Base-by-base conservation (phyloP, 2,113 vertebrate genomes). In the Lucifuga dentata region DNA sequence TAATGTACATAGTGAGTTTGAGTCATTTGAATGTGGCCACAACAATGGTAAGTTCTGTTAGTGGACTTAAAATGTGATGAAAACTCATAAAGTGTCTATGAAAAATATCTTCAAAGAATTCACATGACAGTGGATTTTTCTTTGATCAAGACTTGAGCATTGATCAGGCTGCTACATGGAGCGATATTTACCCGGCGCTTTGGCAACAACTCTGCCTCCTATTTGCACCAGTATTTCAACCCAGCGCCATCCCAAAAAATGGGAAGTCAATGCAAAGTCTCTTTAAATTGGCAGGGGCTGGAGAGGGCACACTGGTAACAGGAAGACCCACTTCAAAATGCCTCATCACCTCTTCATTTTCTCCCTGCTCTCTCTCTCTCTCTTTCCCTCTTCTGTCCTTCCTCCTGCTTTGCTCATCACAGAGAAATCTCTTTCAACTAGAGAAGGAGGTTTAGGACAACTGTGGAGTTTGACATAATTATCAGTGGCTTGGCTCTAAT, bases 361-460 rank as follows among this genome's bases (percentile, higher is more conserved):
- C 74, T 57, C 79, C 62, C 49, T 51, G 17, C 41, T 43, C 71
- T 39, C 21, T 20, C 62, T 53, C 66, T 43, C 53, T 56, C 74
- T 73, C 49, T 17, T 36, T 62, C 73, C 65, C 38, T 40, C 38
- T n/a, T 12, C 6, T 12, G 12, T 40, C 71, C 52, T 38, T 82
- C 73, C 79, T 82, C 52, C 73, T 51, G 81, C 84, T 88, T 81
- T 78, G 74, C 87, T 86, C 86, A 81, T 87, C 75, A 68, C 70
- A 81, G 76, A 76, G 73, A 90, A 91, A 90, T 92, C 85, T 87
- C 91, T 92, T 93, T 93, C 90, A 92, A 92, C 90, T 92, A 90
- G 75, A 90, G 1, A 56, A 72, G 62, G 73, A 81, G 73, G 86
- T 86, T 84, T 73, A 86, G 85, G 89, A 92, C 90, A 86, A 89